Base-by-base conservation (phyloP, 2,113 vertebrate species). In the Malurus cyaneus region DNA sequence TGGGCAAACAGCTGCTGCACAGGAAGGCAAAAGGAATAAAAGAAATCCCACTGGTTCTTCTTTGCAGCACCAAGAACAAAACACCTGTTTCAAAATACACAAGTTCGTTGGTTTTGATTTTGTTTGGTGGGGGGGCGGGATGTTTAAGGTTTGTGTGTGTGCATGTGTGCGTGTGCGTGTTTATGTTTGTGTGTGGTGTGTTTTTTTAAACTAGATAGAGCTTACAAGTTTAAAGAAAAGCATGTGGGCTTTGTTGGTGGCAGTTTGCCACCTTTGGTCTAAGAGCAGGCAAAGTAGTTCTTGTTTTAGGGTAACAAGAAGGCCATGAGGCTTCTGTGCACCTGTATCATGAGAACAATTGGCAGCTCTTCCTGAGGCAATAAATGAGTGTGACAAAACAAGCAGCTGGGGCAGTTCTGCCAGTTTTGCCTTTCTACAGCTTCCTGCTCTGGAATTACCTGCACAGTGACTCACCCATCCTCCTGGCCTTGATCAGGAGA, bases 11-110 rank as follows among this genome's bases (percentile, higher is more conserved):
- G 83, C 64, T 77, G 89, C 42, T 80, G 23, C 57, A 88, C 66
- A 93, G 90, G 92, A 96, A 94, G 41, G 46, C 61, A 85, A 79
- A 91, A 82, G 19, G 15, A 93, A 62, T 82, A 57, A 82, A 79
- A 81, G 31, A n/a, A n/a, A n/a, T n/a, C n/a, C n/a, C n/a, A 12
- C 24, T n/a, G 65, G 23, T 46, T n/a, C n/a, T n/a, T n/a, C 41
- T 72, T 79, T 21, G 65, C 12, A 61, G 28, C 65, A 41, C 11
- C 26, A 71, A 81, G 21, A 87, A 72, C 12, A 84, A 91, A 52
- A 52, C 4, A 69, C 5, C 6, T n/a, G 49, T 82, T 79, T 60
- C 44, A 64, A 89, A 72, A 36, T 44, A 76, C n/a, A 74, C 19
- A 64, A 44, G 26, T 28, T 54, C n/a, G 14, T 54, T 79, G 56